These are phyloP conservation scores for Dascillus cervinus DNA, from an alignment of 2,888 invertebrate genomes.

Conservation along the genomic window DNA sequence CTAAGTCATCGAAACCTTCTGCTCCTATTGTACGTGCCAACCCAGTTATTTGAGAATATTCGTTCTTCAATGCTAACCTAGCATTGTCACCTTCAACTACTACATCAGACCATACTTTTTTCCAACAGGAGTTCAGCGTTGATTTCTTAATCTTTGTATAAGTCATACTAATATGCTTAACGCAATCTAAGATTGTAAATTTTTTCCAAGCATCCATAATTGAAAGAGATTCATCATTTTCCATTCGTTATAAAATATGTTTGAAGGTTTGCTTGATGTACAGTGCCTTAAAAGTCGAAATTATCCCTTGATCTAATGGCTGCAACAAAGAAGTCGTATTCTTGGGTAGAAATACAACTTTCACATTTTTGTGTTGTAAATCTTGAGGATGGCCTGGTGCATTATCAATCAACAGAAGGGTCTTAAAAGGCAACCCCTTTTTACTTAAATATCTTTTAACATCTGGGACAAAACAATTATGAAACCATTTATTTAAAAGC, in stretches of 20 bases:
- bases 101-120: constrained; percentile 22
- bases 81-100: constrained; percentile 12
- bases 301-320: constrained; percentile 27
- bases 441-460: too few relatives aligned
- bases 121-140: constrained; percentile 26
- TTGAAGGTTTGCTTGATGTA: constrained; percentile 8
- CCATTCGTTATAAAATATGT: constrained; percentile 8
- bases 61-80: constrained; percentile 6
- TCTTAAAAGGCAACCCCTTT: too few relatives aligned
- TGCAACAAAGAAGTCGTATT: constrained; percentile 26
- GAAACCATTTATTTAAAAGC: too few relatives aligned
- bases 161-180: too few relatives aligned
- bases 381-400: constrained; percentile 16
- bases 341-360: constrained; percentile 21
- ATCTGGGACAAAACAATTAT: too few relatives aligned
- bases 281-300: constrained; percentile 9
- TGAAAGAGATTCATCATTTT: constrained; percentile 4
- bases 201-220: neutral
- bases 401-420: too few relatives aligned
- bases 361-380: constrained; percentile 17
- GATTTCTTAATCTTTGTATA: constrained; percentile 16
- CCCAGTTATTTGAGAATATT: too few relatives aligned
- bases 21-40: too few relatives aligned
- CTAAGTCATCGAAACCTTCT: constrained; percentile 18
- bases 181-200: too few relatives aligned